phyloP scores from a whole-genome alignment of 2,113 vertebrate genomes.

The Pleuronectes platessa region DNA sequence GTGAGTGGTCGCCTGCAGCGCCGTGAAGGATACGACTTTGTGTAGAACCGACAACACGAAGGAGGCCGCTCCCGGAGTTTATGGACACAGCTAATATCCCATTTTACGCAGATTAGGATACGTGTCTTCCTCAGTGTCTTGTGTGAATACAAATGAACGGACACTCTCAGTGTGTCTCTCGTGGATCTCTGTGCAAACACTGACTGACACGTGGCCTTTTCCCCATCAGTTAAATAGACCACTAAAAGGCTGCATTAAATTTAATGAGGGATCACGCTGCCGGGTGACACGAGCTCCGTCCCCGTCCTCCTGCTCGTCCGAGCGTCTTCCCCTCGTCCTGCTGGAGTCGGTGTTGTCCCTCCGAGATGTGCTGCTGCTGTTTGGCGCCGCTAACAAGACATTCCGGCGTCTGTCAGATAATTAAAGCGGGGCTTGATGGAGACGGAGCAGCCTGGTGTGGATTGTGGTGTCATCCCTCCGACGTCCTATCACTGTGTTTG shows the following conservation, averaged over 20 bases:
- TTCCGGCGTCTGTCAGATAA: constrained; percentile 12
- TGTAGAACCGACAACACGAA: no score
- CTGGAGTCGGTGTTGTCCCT: no score
- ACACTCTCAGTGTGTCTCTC: constrained; percentile 29
- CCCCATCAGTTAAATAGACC: constrained; percentile 62
- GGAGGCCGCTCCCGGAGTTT: no score
- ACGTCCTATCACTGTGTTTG: constrained; percentile 36
- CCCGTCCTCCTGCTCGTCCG: no score
- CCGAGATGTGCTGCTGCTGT: not conserved
- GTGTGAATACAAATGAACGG: not conserved
- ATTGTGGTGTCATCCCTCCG: not conserved
- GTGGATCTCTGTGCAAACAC: constrained; percentile 47
- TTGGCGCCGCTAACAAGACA: not conserved
- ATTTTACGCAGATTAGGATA: no score
- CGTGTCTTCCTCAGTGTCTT: no score
- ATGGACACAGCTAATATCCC: no score
- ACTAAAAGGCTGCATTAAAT: constrained; percentile 64
- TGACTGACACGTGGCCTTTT: constrained; percentile 61
- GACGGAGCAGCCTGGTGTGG: constrained; percentile 6
- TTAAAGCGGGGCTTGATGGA: not conserved
- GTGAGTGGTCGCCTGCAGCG: no score
- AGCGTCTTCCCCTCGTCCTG: no score
- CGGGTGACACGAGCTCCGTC: no score
- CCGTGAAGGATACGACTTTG: no score
- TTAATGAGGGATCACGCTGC: constrained; percentile 39